Evolutionary conservation across 2,797 vertebrate genomes (phyloP).

Genomic region (Triplophysa yarkandensis): DNA sequence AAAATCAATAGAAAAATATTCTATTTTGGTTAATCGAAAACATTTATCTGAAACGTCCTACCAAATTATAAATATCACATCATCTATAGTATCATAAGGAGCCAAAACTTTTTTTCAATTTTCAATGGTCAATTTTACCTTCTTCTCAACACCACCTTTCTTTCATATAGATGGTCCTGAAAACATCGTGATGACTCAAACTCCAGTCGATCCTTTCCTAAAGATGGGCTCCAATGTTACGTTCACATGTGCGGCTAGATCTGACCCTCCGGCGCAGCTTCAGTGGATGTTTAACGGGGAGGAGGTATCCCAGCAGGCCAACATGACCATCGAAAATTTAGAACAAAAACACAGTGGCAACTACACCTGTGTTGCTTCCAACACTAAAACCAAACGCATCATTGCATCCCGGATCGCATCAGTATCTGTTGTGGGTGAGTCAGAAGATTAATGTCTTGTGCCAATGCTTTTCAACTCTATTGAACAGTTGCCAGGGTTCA

Average conservation of each 20-base stretch:
- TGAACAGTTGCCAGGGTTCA: not conserved
- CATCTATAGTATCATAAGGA: not conserved
- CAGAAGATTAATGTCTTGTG: no score
- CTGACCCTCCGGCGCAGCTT: constrained; percentile 61
- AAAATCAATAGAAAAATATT: no score
- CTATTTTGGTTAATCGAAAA: not conserved
- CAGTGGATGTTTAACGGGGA: constrained; percentile 53
- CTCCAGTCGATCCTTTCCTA: rapidly evolving
- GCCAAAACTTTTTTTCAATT: no score
- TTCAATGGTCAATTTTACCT: no score
- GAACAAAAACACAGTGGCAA: not conserved
- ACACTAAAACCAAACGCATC: constrained; percentile 58
- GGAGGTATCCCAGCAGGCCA: rapidly evolving
- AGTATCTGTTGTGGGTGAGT: constrained; percentile 68
- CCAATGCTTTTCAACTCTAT: not conserved
- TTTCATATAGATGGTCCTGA: constrained; percentile 71
- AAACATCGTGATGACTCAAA: not conserved
- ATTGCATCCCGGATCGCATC: rapidly evolving
- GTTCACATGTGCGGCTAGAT: constrained; percentile 58
- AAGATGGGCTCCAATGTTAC: constrained; percentile 54
- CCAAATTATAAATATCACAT: no score
- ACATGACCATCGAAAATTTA: constrained; percentile 15
- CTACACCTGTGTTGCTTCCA: constrained; percentile 64
- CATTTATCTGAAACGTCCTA: not conserved
- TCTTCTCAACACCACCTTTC: not conserved